phyloP scores from a whole-genome alignment of 2,888 invertebrate species.

The Thelaira solivaga region DNA sequence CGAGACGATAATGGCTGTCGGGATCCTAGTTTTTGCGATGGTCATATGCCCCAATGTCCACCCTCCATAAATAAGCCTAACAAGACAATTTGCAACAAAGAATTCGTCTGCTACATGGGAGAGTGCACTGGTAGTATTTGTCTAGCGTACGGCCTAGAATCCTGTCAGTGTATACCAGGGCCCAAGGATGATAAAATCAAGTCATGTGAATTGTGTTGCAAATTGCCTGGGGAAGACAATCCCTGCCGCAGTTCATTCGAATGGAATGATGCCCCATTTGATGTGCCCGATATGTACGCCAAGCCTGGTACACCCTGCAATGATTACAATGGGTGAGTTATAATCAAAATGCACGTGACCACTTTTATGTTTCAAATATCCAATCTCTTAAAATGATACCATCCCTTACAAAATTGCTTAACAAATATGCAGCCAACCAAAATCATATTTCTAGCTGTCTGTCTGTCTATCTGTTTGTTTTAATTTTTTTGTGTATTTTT shows the following conservation, averaged over 20 bases:
- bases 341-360: no score
- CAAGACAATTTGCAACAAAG: conserved; percentile 96
- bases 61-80: conserved; percentile 94
- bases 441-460: neutral
- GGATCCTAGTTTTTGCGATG: conserved; percentile 94
- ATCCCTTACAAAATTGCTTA: conserved; percentile 56
- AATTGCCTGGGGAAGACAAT: conserved; percentile 87
- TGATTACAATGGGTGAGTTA: conserved; percentile 89
- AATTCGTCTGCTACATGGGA: conserved; percentile 98
- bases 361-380: conserved; percentile 52
- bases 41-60: conserved; percentile 92
- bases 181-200: conserved; percentile 88
- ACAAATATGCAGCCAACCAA: conserved; percentile 33
- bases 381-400: conserved; percentile 54
- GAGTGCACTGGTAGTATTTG: conserved; percentile 99
- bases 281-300: conserved; percentile 94
- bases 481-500: conserved; percentile 31
- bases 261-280: conserved; percentile 92
- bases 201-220: conserved; percentile 95
- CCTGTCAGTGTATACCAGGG: conserved; percentile 93
- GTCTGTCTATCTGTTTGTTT: conserved; percentile 19
- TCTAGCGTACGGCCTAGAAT: conserved; percentile 95
- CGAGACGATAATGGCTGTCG: conserved; percentile 95
- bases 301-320: conserved; percentile 97
- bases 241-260: conserved; percentile 92